phyloP scores from a whole-genome alignment of 2,797 vertebrate genomes.

The Acipenser transmontanus region DNA sequence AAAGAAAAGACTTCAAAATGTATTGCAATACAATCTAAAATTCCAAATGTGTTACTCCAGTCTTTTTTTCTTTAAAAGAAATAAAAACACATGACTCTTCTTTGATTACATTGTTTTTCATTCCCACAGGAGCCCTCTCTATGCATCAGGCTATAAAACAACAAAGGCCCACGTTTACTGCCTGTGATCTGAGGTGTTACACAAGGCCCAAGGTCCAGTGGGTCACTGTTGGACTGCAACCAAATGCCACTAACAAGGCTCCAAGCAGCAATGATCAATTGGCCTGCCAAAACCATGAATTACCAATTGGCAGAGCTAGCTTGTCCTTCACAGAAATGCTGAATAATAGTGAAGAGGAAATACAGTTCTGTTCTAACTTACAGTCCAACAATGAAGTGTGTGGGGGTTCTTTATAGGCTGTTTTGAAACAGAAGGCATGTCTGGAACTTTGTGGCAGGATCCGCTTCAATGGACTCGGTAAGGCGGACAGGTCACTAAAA shows the following conservation, averaged over 20 bases:
- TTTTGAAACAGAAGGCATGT: conserved; percentile 63
- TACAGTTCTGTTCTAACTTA: conserved; percentile 72
- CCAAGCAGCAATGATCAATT: conserved; percentile 48
- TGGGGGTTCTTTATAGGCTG: conserved; percentile 52
- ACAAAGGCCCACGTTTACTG: neutral
- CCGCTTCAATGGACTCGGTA: conserved; percentile 51
- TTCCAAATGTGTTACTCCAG: too few relatives aligned
- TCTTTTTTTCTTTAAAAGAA: neutral
- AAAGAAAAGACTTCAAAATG: too few relatives aligned
- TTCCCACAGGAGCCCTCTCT: neutral
- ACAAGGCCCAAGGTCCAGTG: neutral
- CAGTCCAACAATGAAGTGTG: conserved; percentile 58
- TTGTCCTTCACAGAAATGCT: conserved; percentile 31
- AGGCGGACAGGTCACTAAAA: conserved; percentile 59
- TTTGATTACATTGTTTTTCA: conserved; percentile 1
- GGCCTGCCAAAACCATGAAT: conserved; percentile 58
- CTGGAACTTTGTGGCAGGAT: conserved; percentile 54
- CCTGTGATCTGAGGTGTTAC: neutral
- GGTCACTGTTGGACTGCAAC: conserved; percentile 12
- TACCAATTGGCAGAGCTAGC: conserved; percentile 24
- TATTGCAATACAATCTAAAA: too few relatives aligned
- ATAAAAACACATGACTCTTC: neutral
- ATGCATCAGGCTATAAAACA: neutral
- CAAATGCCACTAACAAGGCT: neutral
- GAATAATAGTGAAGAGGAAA: conserved; percentile 56